A percentile compares a stretch with the other conserved stretches of the same genome.
phyloP scores from a whole-genome alignment of 2,113 vertebrate genomes.

The Noturus placidus region DNA sequence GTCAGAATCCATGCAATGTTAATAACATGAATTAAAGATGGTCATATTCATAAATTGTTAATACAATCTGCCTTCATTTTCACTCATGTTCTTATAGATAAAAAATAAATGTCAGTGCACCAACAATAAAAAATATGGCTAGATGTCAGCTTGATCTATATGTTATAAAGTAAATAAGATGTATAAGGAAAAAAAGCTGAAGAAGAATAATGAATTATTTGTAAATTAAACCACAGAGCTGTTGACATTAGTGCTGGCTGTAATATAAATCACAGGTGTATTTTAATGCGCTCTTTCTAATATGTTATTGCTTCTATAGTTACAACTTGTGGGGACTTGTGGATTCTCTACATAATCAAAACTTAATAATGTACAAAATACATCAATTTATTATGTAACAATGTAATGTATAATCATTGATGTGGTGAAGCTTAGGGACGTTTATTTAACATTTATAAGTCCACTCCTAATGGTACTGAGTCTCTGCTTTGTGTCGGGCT shows the following conservation, averaged over 20 bases:
- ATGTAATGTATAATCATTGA: not conserved
- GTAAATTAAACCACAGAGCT: not conserved
- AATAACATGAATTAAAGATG: not conserved
- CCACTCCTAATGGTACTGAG: not conserved
- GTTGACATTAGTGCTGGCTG: not conserved
- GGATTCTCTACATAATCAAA: not conserved
- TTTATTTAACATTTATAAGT: not conserved
- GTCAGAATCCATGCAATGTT: not conserved
- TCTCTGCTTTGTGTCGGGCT: not conserved
- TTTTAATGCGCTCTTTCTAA: not conserved
- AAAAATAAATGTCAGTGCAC: not conserved
- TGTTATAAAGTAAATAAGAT: too few species aligned
- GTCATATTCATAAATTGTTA: slow-evolving; percentile 2
- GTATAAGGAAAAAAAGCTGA: too few species aligned
- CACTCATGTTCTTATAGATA: not conserved
- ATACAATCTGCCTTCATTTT: not conserved
- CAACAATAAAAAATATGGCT: too few species aligned
- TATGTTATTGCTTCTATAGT: not conserved
- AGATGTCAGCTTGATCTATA: too few species aligned
- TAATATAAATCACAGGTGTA: not conserved
- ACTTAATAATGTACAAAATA: not conserved
- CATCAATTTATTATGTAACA: not conserved
- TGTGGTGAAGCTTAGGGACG: not conserved
- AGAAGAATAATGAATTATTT: not conserved
- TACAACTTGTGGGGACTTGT: not conserved